Conservation (phyloP, 2,797 vertebrate species). For the Pempheris klunzingeri region DNA sequence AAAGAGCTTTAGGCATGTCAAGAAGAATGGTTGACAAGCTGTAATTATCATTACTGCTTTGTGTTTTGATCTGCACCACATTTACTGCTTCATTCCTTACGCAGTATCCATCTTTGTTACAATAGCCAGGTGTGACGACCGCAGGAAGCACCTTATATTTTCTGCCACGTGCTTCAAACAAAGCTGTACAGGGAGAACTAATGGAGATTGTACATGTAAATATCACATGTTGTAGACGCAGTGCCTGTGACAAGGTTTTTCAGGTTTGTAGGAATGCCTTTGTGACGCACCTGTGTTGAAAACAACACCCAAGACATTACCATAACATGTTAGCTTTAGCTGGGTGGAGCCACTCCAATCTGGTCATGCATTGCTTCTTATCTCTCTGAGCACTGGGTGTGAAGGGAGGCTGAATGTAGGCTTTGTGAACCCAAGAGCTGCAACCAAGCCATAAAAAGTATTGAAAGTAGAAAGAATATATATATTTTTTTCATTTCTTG, state of each 20-base stretch:
- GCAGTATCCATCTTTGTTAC: not conserved
- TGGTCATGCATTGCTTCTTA: conserved; percentile 68
- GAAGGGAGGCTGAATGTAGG: conserved; percentile 32
- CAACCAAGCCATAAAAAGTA: not conserved
- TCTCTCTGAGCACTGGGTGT: conserved; percentile 47
- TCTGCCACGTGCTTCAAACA: not conserved
- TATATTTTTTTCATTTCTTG: not conserved
- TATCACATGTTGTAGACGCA: not conserved
- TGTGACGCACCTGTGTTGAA: conserved; percentile 53
- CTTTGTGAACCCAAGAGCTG: conserved; percentile 45
- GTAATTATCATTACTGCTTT: not conserved
- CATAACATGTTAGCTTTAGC: conserved; percentile 35
- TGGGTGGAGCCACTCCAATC: conserved; percentile 57
- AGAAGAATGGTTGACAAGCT: not conserved
- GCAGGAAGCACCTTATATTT: not conserved
- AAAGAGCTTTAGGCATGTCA: conserved; percentile 8
- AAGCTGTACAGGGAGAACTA: not conserved
- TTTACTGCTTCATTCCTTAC: not conserved
- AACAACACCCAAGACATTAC: conserved; percentile 38
- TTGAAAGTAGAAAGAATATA: not conserved
- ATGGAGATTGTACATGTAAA: not conserved
- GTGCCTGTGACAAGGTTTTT: conserved; percentile 45
- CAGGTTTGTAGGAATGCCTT: conserved; percentile 69
- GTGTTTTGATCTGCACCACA: not conserved
- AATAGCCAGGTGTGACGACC: no score